Evolutionary conservation across 2,888 invertebrate species (phyloP).

Genomic region (Creontiades dilutus): DNA sequence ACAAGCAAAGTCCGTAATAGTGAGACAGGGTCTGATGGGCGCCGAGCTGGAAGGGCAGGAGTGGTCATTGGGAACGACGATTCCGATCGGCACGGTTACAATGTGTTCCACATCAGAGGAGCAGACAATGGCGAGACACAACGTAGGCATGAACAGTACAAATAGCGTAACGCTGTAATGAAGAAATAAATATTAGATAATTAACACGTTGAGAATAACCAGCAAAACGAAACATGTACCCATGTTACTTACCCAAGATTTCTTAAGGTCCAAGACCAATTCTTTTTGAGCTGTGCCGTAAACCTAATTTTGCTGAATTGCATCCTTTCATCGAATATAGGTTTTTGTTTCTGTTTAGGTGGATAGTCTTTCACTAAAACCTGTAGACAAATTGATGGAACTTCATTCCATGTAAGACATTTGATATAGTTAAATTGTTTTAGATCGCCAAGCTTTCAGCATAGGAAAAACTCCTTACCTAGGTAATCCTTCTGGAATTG

Average conservation of each 20-base stretch:
- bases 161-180: conserved; percentile 66
- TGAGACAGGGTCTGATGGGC: conserved; percentile 54
- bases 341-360: conserved; percentile 57
- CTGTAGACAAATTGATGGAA: not conserved
- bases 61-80: conserved; percentile 34
- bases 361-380: conserved; percentile 68
- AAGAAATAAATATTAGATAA: not conserved
- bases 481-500: too few relatives aligned
- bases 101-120: conserved; percentile 21
- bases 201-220: too few relatives aligned
- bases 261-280: conserved; percentile 74
- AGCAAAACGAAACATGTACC: too few relatives aligned
- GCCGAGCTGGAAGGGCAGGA: conserved; percentile 38
- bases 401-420: too few relatives aligned
- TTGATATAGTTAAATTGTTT: too few relatives aligned
- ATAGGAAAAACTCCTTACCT: too few relatives aligned
- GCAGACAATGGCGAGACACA: conserved; percentile 41
- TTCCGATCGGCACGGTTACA: conserved; percentile 39
- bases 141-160: conserved; percentile 59
- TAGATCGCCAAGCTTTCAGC: too few relatives aligned
- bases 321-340: conserved; percentile 46
- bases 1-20: conserved; percentile 55
- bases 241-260: conserved; percentile 71
- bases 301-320: conserved; percentile 70
- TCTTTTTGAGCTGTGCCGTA: conserved; percentile 75